A percentile compares a stretch with the other conserved stretches of the same genome.
Evolutionary conservation across 2,888 invertebrate species (phyloP).

Genomic region (Mimumesa dahlbomi): DNA sequence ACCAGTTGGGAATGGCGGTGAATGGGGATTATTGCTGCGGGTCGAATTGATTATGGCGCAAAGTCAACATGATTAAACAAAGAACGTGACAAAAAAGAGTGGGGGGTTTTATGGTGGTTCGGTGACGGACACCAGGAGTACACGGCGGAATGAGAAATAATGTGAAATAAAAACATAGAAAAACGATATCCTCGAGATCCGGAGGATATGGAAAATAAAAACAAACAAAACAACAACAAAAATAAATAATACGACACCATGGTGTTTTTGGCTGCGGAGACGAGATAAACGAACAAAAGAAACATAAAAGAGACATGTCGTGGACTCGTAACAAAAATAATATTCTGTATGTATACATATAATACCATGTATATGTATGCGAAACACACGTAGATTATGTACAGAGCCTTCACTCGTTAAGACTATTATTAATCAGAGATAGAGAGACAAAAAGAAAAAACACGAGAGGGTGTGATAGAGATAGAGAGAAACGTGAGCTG

Average conservation of each 20-base stretch:
- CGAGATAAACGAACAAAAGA: constrained; percentile 36
- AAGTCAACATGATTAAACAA: constrained; percentile 35
- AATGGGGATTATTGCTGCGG: constrained; percentile 31
- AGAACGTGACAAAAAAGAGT: constrained; percentile 11
- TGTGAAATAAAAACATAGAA: constrained; percentile 11
- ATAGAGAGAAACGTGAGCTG: constrained; percentile 43
- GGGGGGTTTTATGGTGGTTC: background rate
- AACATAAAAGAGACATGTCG: too few relatives aligned
- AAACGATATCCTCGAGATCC: constrained; percentile 38
- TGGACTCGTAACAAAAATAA: constrained; percentile 7
- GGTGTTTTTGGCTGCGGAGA: constrained; percentile 21
- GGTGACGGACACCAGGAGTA: constrained; percentile 27
- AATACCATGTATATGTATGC: constrained; percentile 14
- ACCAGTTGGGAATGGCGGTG: background rate
- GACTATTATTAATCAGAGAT: constrained; percentile 55
- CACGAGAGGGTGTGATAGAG: constrained; percentile 34
- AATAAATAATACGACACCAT: too few relatives aligned
- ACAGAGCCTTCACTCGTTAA: constrained; percentile 54
- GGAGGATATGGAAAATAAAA: constrained; percentile 32
- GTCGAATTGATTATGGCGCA: constrained; percentile 49
- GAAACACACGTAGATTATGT: constrained; percentile 53
- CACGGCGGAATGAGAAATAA: too few relatives aligned
- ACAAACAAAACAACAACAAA: too few relatives aligned
- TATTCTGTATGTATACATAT: background rate
- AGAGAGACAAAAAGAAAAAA: constrained; percentile 44